Base-by-base conservation (phyloP, 64 coral and sea anemone genomes). In the Acropora yongei region DNA sequence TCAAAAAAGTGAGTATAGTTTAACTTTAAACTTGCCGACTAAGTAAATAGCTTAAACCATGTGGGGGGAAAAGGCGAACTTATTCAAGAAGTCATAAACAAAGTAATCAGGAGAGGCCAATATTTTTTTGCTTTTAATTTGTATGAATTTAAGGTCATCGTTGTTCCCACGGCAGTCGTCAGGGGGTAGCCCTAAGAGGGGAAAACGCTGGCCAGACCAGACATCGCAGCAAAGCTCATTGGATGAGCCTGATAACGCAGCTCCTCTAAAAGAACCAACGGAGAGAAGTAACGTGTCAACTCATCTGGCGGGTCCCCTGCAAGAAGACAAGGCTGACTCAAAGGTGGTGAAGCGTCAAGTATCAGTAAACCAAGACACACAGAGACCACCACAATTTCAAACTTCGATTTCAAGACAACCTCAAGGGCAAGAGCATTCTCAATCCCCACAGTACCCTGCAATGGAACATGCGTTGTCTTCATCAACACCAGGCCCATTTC, bases 121-220 rank as follows among this genome's bases (percentile, higher is more conserved):
- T 55, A 2, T 55, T 0, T 55, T 3, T 55, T 55, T 55, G 5
- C 10, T 3, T 7, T 7, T 55, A 55, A 55, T 55, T 55, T 5
- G 10, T 30, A 30, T 30, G 30, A 30, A 30, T 30, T 55, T 55
- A 66, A 97, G 95, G 78, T 84, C 92, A 61, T 75, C 67, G 12
- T 49, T 79, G 41, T 83, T 94, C 16, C 92, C 87, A 16, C 90
- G 79, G 87, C 87, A 94, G 41, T 80, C 80, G 17, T 47, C 39
- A 77, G 79, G 82, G 17, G 79, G 88, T 7, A 88, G 88, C 68
- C 41, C 88, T 2, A 78, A 72, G 7, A 88, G 92, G 89, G 95
- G 95, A 41, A 85, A 89, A 44, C 92, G 77, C 7, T 79, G 92
- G 95, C 89, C 78, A 17, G 88, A 97, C 10, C 82, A 97, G 44